Percentiles rank a stretch among this genome's conserved stretches.
Evolutionary conservation across 1,140 invertebrate genomes (phyloP).

Genomic region (Drosophila guanche): DNA sequence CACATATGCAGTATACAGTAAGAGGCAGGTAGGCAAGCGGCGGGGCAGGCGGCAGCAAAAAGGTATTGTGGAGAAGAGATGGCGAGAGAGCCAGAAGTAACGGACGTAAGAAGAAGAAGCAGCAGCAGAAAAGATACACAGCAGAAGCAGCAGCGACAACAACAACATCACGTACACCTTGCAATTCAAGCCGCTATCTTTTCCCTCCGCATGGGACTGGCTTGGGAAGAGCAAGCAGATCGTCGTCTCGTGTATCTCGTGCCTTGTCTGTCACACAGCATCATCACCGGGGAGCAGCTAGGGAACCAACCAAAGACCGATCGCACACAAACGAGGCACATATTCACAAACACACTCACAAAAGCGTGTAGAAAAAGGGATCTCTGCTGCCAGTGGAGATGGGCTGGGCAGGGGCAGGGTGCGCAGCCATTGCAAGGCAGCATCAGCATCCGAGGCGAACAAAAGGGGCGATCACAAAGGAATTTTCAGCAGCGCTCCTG

Average conservation of each 20-base stretch:
- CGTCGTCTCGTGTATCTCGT: conserved; percentile 8
- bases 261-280: conserved; percentile 43
- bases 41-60: conserved; percentile 39
- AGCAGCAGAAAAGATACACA: conserved; percentile 72
- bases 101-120: conserved; percentile 74
- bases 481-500: conserved; percentile 68
- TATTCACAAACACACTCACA: conserved; percentile 33
- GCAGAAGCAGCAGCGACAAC: conserved; percentile 40
- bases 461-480: conserved; percentile 64
- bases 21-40: conserved; percentile 2
- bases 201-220: conserved; percentile 51
- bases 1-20: neutral
- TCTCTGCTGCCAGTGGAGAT: conserved; percentile 29
- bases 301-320: conserved; percentile 23
- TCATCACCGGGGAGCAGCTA: conserved; percentile 18
- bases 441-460: conserved; percentile 43
- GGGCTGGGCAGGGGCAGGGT: conserved; percentile 3
- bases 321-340: conserved; percentile 7
- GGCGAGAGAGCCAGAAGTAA: conserved; percentile 73
- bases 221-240: conserved; percentile 28
- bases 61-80: conserved; percentile 56
- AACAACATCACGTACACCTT: conserved; percentile 71
- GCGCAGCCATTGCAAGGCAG: conserved; percentile 38
- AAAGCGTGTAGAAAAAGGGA: conserved; percentile 35
- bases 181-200: conserved; percentile 79